Conservation (phyloP, 1,140 invertebrate species). For the Caerostris extrusa region DNA sequence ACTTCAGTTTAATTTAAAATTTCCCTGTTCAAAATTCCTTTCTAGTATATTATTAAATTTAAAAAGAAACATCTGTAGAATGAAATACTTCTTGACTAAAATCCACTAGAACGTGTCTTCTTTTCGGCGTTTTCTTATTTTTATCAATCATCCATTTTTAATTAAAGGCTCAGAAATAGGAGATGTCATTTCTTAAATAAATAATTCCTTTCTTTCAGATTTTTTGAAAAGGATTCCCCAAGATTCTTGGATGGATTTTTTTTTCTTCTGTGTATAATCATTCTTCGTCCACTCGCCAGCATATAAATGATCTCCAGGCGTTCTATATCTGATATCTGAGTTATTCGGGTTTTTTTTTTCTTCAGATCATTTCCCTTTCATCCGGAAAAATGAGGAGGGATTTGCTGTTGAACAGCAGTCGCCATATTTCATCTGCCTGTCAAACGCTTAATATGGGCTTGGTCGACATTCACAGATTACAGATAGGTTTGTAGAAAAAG, state of each 20-base stretch:
- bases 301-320: constrained; percentile 21
- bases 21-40: too few relatives aligned
- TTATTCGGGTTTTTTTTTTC: background rate
- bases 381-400: background rate
- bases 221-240: background rate
- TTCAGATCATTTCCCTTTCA: background rate
- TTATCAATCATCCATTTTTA: background rate
- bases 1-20: too few relatives aligned
- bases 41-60: too few relatives aligned
- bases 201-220: background rate
- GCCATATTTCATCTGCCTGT: background rate
- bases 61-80: too few relatives aligned
- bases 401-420: background rate
- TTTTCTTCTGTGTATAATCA: background rate
- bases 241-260: background rate
- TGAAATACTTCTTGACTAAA: too few relatives aligned
- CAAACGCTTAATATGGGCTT: background rate
- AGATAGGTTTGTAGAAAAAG: background rate
- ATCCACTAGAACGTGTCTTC: background rate
- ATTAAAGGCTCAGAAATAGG: background rate
- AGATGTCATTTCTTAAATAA: background rate
- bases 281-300: background rate
- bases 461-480: background rate
- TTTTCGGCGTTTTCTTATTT: background rate
- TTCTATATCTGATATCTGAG: background rate